Evolutionary conservation across 1,140 invertebrate genomes (phyloP), one percentile per base, ranked within the genome.

Genomic region (Metaphire vulgaris): DNA sequence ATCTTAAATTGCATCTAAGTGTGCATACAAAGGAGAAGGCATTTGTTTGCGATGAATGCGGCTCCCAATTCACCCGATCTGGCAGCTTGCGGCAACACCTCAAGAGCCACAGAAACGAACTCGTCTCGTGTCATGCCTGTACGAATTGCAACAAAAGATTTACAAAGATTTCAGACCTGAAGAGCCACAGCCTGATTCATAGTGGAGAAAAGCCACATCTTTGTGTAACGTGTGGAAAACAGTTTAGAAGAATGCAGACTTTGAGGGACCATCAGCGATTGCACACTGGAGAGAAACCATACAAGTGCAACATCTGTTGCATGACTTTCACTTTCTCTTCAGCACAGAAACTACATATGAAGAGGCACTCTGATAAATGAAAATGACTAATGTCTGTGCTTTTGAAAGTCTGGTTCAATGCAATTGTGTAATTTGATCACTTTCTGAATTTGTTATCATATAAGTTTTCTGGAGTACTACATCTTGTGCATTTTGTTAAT

Each of bases 21-120:
- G 86, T 85, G 29, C 86, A 87, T 76, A 87, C 86, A 0, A 85
- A 85, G 1, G 97, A 99, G 84, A 99, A 99, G 85, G 97, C 97
- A 0, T 97, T 97, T 87, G 92, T 92, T 29, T 99, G 97, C 87
- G 97, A 99, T 84, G 91, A 95, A 26, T 99, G 97, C 87, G 92
- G 91, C 69, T 98, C 98, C 88, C 95, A 81, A 79, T 99, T 99
- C 88, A 97, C 94, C 75, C 97, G 94, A 65, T 99, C 96, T 0
- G 98, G 95, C 14, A 73, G 34, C 28, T 76, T 77, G 32, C 74
- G 72, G 15, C 65, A 31, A 16, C 80, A 82, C 74, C 66, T 75
- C 78, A 88, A 96, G 69, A 97, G 97, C 82, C 96, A 98, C 88
- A 95, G 92, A 34, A 96, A 96, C 6, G 95, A 88, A 79, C 41